Conservation (phyloP, 2,888 invertebrate genomes). For the Drymonia ruficornis region DNA sequence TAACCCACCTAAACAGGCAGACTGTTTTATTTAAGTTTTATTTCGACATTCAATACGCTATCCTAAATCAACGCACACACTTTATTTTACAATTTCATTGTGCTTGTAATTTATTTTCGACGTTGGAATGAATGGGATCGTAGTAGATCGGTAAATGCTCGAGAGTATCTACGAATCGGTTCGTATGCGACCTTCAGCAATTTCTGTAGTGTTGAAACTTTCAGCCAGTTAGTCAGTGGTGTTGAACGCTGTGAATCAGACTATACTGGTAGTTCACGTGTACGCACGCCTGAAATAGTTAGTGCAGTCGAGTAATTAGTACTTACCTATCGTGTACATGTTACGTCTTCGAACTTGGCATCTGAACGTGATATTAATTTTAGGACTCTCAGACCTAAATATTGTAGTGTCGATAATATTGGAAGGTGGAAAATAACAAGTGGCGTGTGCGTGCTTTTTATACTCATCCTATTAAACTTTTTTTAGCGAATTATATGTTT, state of each 20-base stretch:
- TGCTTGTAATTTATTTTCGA: constrained; percentile 27
- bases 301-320: constrained; percentile 67
- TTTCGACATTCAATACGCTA: constrained; percentile 20
- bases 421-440: constrained; percentile 26
- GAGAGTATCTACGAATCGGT: constrained; percentile 30
- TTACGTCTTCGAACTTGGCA: constrained; percentile 62
- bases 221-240: constrained; percentile 47
- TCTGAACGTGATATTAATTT: constrained; percentile 44
- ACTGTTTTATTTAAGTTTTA: constrained; percentile 20
- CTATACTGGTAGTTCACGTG: constrained; percentile 67
- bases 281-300: constrained; percentile 72
- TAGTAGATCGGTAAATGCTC: constrained; percentile 20
- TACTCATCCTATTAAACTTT: constrained; percentile 8
- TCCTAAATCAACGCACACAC: constrained; percentile 16
- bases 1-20: constrained; percentile 12
- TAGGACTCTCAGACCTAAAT: constrained; percentile 27
- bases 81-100: constrained; percentile 16
- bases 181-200: constrained; percentile 62
- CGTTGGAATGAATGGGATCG: constrained; percentile 31
- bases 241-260: constrained; percentile 71
- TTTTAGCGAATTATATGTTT: constrained; percentile 21
- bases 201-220: constrained; percentile 72
- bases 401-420: constrained; percentile 17
- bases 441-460: constrained; percentile 15
- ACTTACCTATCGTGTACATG: constrained; percentile 42